These are phyloP conservation scores for Operophtera brumata DNA, from an alignment of 2,888 invertebrate species.

Conservation along the genomic window DNA sequence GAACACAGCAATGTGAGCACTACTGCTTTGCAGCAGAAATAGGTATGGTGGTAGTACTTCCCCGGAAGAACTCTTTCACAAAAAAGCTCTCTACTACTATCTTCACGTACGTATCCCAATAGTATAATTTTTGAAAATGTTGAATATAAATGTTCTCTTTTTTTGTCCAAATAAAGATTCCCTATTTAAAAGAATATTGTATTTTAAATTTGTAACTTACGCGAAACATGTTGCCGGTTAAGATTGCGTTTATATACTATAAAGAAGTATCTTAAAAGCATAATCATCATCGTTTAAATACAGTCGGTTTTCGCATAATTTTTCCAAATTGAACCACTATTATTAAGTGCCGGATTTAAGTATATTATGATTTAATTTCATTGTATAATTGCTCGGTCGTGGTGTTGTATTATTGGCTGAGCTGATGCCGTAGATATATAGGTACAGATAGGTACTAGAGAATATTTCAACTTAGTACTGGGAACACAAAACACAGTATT, in stretches of 20 bases:
- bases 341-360: constrained; percentile 11
- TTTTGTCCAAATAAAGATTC: too few species aligned
- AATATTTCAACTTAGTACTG: not conserved
- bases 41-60: too few species aligned
- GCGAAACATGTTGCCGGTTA: constrained; percentile 40
- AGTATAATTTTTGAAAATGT: too few species aligned
- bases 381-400: constrained; percentile 12
- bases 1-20: too few species aligned
- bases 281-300: constrained; percentile 20
- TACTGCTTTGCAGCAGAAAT: too few species aligned
- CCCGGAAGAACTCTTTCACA: too few species aligned
- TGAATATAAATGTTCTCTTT: too few species aligned
- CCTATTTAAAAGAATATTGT: too few species aligned
- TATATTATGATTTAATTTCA: constrained; percentile 10
- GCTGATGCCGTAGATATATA: not conserved
- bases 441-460: not conserved
- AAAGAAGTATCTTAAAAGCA: constrained; percentile 21
- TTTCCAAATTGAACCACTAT: constrained; percentile 11
- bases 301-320: constrained; percentile 16
- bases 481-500: constrained; percentile 20
- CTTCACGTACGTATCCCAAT: too few species aligned
- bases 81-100: too few species aligned
- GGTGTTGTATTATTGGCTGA: constrained; percentile 28
- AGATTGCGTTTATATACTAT: constrained; percentile 24
- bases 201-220: constrained; percentile 33